Conservation (phyloP, 2,113 vertebrate species). For the Macquaria ambigua region DNA sequence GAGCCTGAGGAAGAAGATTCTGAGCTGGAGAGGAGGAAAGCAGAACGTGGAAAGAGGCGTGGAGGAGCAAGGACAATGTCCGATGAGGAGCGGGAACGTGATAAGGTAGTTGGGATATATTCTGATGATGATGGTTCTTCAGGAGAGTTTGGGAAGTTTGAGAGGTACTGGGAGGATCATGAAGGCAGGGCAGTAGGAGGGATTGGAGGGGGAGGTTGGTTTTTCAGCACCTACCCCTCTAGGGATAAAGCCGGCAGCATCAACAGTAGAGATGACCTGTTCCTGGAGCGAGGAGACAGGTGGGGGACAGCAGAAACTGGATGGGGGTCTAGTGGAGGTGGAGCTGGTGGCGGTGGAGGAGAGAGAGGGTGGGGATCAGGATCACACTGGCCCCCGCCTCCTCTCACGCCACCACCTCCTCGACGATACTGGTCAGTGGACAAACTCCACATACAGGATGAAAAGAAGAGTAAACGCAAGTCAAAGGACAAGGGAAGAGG, state of each 20-base stretch:
- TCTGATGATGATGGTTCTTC: slow-evolving; percentile 86
- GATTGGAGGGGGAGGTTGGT: slow-evolving; percentile 87
- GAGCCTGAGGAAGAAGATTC: slow-evolving; percentile 75
- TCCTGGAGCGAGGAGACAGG: slow-evolving; percentile 79
- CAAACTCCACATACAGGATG: slow-evolving; percentile 90
- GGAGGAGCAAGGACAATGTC: slow-evolving; percentile 78
- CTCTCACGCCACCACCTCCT: slow-evolving; percentile 85
- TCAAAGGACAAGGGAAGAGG: slow-evolving; percentile 82
- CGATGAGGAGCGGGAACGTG: slow-evolving; percentile 83
- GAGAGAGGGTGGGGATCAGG: slow-evolving; percentile 74
- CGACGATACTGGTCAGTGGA: slow-evolving; percentile 94
- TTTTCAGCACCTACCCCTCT: slow-evolving; percentile 91
- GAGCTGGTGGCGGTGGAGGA: slow-evolving; percentile 62
- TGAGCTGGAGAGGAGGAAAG: slow-evolving; percentile 77
- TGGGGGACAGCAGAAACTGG: slow-evolving; percentile 77
- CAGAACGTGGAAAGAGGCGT: slow-evolving; percentile 64
- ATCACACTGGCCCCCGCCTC: slow-evolving; percentile 80
- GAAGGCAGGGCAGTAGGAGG: slow-evolving; percentile 85
- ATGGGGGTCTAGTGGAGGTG: slow-evolving; percentile 77
- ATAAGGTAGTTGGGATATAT: slow-evolving; percentile 84
- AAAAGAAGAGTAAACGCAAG: slow-evolving; percentile 85
- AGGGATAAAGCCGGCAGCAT: slow-evolving; percentile 87
- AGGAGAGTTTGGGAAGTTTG: slow-evolving; percentile 88
- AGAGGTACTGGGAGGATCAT: slow-evolving; percentile 90
- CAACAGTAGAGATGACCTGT: slow-evolving; percentile 84